Evolutionary conservation across 2,888 invertebrate species (phyloP), one percentile per base, ranked within the genome.

Genomic region (Aricia artaxerxes): DNA sequence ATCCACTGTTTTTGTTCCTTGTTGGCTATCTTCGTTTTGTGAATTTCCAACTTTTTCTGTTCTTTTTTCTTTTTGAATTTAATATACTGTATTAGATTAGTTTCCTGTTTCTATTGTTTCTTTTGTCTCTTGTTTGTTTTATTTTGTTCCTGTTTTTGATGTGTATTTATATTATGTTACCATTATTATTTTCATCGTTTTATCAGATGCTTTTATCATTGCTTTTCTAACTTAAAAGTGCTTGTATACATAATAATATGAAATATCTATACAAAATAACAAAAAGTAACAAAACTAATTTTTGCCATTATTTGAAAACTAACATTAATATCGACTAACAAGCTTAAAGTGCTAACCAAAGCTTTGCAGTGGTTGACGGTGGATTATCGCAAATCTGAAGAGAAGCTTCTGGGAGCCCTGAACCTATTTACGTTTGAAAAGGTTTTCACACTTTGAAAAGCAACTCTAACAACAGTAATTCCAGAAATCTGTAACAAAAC

Each of bases 341-440:
- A 79, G 79, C 82, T 81, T 82, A 80, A 82, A 78, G 57, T 75
- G 87, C 84, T 87, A 85, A 81, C 84, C 84, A 86, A 84, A 86
- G 82, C 82, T 76, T 76, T 31, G 88, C 87, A 89, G 88, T 88
- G 91, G 89, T 86, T 85, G 88, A 88, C 89, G 90, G 92, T 91
- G 88, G 87, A 87, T 84, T 88, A 86, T 84, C 81, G 82, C 83
- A 83, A 82, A 82, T 82, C 84, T 85, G 79, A 83, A 87, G 83
- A 82, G 84, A 83, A 87, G 92, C 90, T 90, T 91, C 88, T 89
- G 91, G 92, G 92, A 88, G 89, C 88, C 90, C 88, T 87, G 87
- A 86, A 88, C 89, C 89, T 91, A 91, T 87, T 87, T 89, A 86
- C 84, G 79, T 81, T 82, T 78, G 78, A 78, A 79, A 81, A 80